Base-by-base conservation (phyloP, 2,113 vertebrate genomes). In the Empidonax traillii region DNA sequence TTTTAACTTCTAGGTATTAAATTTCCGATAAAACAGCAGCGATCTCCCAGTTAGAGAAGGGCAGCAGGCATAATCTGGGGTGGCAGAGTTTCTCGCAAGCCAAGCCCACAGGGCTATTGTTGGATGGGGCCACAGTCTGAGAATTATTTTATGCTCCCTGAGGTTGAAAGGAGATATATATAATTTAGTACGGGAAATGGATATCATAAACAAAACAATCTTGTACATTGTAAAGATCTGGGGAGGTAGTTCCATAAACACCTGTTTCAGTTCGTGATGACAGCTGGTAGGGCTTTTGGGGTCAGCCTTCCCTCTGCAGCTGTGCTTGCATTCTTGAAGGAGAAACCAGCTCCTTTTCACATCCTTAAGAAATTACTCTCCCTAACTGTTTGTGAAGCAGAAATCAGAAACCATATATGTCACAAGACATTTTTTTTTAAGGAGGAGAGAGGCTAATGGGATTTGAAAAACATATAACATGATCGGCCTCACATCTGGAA, bases 251-350 rank as follows among this genome's bases (percentile, higher is more conserved):
- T 83, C 68, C 94, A 65, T 80, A 97, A 96, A 96, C 98, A 98
- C 98, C 98, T 98, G 98, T 96, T 94, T 67, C 83, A 80, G 91
- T 66, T 69, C 80, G 90, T 14, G 47, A 90, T 95, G 95, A 93
- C 97, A 98, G 97, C 97, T 97, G 97, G 87, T 44, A 79, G 69
- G 66, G 55, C 89, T 96, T 92, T 90, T 30, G 39, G 77, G 67
- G 81, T 95, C 80, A 93, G 93, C 72, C 72, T 93, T 93, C 76
- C 63, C n/a, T 58, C 27, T 65, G 90, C 98, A 98, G 98, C 97
- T 98, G 97, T 96, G 97, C 97, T 97, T 89, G 61, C 47, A 80
- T 93, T 96, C 89, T 94, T 56, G 0, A 52, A 84, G 94, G 93
- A 89, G 37, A 89, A 93, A 88, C 65, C 17, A 67, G 55, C 28